Evolutionary conservation across 2,888 invertebrate species (phyloP).

Genomic region (Abscondita cerata): DNA sequence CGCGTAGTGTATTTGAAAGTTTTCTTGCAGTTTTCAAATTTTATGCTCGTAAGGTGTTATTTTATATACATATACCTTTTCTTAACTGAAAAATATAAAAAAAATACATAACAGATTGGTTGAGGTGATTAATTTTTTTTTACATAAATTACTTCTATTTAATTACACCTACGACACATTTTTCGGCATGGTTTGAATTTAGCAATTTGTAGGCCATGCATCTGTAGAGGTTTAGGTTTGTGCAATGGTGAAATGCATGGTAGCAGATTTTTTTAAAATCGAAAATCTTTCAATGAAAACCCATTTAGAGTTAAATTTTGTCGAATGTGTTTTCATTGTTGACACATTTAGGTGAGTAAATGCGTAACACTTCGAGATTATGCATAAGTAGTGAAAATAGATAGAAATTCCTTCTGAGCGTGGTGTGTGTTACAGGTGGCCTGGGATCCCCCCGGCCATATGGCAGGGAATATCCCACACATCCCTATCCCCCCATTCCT

Average conservation of each 20-base stretch:
- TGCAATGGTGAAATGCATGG: slow-evolving; percentile 45
- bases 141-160: slow-evolving; percentile 21
- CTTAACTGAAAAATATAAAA: slow-evolving; percentile 9
- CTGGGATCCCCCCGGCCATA: slow-evolving; percentile 66
- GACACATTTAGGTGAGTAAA: slow-evolving; percentile 30
- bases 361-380: slow-evolving; percentile 30
- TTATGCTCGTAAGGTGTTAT: slow-evolving; percentile 26
- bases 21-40: slow-evolving; percentile 29
- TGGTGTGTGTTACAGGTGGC: slow-evolving; percentile 65
- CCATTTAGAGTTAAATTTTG: no score
- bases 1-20: slow-evolving; percentile 10
- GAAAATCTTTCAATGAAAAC: slow-evolving; percentile 34
- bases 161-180: slow-evolving; percentile 30
- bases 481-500: slow-evolving; percentile 55
- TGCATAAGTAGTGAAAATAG: slow-evolving; percentile 32
- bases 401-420: slow-evolving; percentile 45
- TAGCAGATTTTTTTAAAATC: slow-evolving; percentile 36
- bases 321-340: slow-evolving; percentile 24
- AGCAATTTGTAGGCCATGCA: slow-evolving; percentile 47
- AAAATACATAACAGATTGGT: slow-evolving; percentile 25
- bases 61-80: slow-evolving; percentile 26
- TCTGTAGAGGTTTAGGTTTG: slow-evolving; percentile 44
- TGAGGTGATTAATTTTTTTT: slow-evolving; percentile 33
- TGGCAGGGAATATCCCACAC: slow-evolving; percentile 60
- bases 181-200: slow-evolving; percentile 40